phyloP scores from a whole-genome alignment of 2,113 vertebrate genomes.

The Petaurus breviceps region DNA sequence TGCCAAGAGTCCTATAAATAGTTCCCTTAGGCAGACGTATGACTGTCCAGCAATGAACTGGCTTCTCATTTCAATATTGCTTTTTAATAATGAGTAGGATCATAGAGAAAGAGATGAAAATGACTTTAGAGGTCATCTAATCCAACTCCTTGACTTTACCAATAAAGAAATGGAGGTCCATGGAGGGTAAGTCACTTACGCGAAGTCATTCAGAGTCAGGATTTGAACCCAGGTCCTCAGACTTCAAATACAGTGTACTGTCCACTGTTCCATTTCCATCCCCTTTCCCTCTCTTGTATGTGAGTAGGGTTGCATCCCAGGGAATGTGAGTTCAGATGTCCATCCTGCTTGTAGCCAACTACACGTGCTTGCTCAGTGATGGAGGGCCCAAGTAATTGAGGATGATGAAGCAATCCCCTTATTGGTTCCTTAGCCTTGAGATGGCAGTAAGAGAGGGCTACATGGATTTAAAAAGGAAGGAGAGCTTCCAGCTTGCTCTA shows the following conservation, averaged over 20 bases:
- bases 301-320: not conserved
- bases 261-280: not conserved
- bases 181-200: not conserved
- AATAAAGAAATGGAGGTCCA: not conserved
- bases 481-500: not conserved
- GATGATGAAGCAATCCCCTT: not conserved
- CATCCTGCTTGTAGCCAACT: not conserved
- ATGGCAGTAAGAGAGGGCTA: not conserved
- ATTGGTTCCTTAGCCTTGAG: not conserved
- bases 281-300: not conserved
- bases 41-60: not conserved
- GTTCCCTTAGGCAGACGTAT: not conserved
- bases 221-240: not conserved
- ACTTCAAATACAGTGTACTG: not conserved
- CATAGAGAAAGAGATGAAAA: not conserved
- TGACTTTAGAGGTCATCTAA: not conserved
- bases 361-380: not conserved
- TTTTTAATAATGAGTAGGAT: not conserved
- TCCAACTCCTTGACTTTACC: not conserved
- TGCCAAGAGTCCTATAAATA: not conserved
- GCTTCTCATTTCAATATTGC: too few relatives aligned
- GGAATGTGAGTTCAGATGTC: not conserved
- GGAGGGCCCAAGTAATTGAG: not conserved
- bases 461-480: too few relatives aligned
- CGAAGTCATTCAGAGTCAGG: not conserved